A percentile compares a stretch with the other conserved stretches of the same genome.
Conservation (phyloP, 1,140 invertebrate genomes). For the Ips typographus region DNA sequence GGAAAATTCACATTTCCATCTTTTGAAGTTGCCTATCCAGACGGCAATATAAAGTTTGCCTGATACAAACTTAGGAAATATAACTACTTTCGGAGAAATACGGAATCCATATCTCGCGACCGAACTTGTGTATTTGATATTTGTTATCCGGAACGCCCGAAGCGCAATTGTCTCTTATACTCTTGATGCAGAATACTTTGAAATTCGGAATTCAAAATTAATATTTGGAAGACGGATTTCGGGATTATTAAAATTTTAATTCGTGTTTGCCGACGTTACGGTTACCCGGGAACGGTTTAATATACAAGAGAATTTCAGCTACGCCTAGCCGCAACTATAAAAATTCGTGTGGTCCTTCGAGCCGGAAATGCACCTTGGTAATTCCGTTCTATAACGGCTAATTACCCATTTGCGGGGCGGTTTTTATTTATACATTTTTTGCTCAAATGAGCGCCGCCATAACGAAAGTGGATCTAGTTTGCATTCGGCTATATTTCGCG, state of each 20-base stretch:
- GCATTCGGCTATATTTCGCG: slow-evolving; percentile 27
- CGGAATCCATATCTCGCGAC: slow-evolving; percentile 45
- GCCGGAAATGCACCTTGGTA: too few species aligned
- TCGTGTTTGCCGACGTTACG: slow-evolving; percentile 22
- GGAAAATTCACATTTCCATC: slow-evolving; percentile 37
- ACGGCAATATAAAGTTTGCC: slow-evolving; percentile 48
- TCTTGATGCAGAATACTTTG: slow-evolving; percentile 32
- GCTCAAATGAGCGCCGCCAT: slow-evolving; percentile 13
- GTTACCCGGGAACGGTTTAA: slow-evolving; percentile 13
- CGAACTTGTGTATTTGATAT: slow-evolving; percentile 48
- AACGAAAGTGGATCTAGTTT: slow-evolving; percentile 29
- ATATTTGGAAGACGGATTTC: slow-evolving; percentile 29
- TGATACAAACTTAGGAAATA: slow-evolving; percentile 46
- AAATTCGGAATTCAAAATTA: slow-evolving; percentile 31
- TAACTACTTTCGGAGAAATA: slow-evolving; percentile 42
- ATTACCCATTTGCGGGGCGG: slow-evolving; percentile 9
- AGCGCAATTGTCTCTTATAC: slow-evolving; percentile 38
- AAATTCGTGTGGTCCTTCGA: too few species aligned
- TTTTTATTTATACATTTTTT: slow-evolving; percentile 19
- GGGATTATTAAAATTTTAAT: slow-evolving; percentile 32
- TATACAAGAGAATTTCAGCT: not conserved
- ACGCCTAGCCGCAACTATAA: not conserved
- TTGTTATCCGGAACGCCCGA: slow-evolving; percentile 41
- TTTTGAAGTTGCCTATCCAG: slow-evolving; percentile 43
- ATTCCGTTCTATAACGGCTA: not conserved